Evolutionary conservation across 64 coral and sea anemone species (phyloP).

Genomic region (Exaiptasia diaphana): DNA sequence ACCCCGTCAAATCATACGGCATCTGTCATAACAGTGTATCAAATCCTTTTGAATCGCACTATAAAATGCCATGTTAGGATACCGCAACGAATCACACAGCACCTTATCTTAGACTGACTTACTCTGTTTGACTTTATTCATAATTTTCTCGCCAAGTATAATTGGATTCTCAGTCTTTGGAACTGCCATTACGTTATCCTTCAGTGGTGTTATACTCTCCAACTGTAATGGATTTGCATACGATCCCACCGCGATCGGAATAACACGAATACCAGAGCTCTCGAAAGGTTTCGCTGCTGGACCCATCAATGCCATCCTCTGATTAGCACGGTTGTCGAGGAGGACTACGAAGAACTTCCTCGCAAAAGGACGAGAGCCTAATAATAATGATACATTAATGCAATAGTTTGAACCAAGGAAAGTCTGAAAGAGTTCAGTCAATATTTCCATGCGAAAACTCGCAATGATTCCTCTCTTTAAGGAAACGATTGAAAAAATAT

Average conservation of each 20-base stretch:
- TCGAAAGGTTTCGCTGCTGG: slow-evolving; percentile 42
- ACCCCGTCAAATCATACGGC: no score
- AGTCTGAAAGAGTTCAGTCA: no score
- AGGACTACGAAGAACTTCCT: slow-evolving; percentile 65
- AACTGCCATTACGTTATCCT: slow-evolving; percentile 39
- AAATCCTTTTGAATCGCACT: no score
- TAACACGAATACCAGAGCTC: slow-evolving; percentile 15
- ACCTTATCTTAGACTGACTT: not conserved
- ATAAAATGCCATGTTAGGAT: no score
- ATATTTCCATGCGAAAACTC: no score
- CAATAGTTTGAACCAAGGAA: no score
- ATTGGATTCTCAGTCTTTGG: slow-evolving; percentile 43
- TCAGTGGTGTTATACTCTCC: slow-evolving; percentile 42
- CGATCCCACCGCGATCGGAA: slow-evolving; percentile 56
- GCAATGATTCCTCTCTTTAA: no score
- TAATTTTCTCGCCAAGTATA: slow-evolving; percentile 50
- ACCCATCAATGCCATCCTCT: slow-evolving; percentile 18
- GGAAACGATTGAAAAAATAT: no score
- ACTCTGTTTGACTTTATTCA: slow-evolving; percentile 66
- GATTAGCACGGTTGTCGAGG: slow-evolving; percentile 53
- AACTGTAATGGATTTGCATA: slow-evolving; percentile 15
- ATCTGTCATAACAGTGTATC: no score
- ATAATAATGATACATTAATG: no score
- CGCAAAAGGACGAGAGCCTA: slow-evolving; percentile 42
- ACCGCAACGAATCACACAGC: no score